A percentile compares a stretch with the other conserved stretches of the same genome.
phyloP scores from a whole-genome alignment of 2,113 vertebrate genomes.

The Meles meles region DNA sequence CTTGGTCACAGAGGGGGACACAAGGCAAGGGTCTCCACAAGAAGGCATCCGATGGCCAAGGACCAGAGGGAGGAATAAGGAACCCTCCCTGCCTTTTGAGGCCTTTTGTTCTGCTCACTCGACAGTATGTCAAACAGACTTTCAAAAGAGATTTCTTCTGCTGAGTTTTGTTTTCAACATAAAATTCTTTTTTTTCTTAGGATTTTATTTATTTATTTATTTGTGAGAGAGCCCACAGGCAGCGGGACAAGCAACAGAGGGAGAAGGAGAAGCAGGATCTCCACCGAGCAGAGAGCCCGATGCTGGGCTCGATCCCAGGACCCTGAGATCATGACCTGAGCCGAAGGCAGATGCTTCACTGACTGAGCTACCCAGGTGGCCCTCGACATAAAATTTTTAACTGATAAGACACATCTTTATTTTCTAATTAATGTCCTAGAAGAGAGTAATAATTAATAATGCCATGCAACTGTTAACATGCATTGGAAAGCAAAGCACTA shows the following conservation, averaged over 20 bases:
- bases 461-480: neutral
- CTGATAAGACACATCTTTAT: neutral
- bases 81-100: no score
- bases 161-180: neutral
- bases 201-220: neutral
- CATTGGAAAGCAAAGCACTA: neutral
- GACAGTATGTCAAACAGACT: neutral
- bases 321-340: neutral
- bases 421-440: neutral
- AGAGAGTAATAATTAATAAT: neutral
- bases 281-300: neutral
- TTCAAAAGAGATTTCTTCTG: neutral
- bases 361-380: neutral
- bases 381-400: neutral
- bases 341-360: neutral
- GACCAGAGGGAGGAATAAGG: rapidly evolving
- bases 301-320: neutral
- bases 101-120: neutral
- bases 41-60: neutral
- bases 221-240: neutral
- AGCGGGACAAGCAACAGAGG: neutral
- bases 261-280: neutral
- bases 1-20: neutral
- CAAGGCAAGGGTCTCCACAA: neutral
- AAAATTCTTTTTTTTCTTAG: neutral